These are phyloP conservation scores for Eupelmus urozonus DNA, from an alignment of 2,888 invertebrate species.

Conservation along the genomic window DNA sequence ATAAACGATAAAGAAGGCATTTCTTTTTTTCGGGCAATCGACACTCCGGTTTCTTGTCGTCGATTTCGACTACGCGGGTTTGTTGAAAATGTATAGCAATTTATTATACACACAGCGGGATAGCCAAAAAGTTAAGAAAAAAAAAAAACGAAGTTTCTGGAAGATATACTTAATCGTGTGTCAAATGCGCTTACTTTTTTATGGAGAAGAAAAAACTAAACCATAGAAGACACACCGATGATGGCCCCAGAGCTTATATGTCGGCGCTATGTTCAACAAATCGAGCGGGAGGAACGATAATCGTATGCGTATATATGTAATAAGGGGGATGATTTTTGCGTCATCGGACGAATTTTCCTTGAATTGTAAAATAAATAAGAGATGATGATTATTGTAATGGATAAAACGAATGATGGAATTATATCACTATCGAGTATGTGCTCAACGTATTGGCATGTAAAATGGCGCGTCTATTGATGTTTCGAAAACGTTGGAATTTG, in stretches of 20 bases:
- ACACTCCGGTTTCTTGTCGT: neutral
- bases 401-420: conserved; percentile 44
- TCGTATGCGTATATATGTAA: neutral
- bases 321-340: conserved; percentile 7
- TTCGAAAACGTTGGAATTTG: conserved; percentile 73
- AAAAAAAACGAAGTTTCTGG: too few relatives aligned
- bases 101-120: conserved; percentile 2
- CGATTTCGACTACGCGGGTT: conserved; percentile 1
- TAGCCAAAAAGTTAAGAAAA: too few relatives aligned
- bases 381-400: conserved; percentile 55
- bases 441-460: conserved; percentile 55
- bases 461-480: conserved; percentile 71
- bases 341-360: conserved; percentile 17
- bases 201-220: neutral
- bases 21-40: conserved; percentile 19
- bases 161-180: neutral
- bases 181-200: conserved; percentile 39
- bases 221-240: neutral
- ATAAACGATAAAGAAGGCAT: neutral
- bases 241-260: too few relatives aligned
- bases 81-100: conserved; percentile 19
- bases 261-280: neutral
- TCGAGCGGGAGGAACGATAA: neutral
- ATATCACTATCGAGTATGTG: conserved; percentile 32
- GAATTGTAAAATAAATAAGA: conserved; percentile 30